phyloP scores from a whole-genome alignment of 2,113 vertebrate species.

The Colossoma macropomum region DNA sequence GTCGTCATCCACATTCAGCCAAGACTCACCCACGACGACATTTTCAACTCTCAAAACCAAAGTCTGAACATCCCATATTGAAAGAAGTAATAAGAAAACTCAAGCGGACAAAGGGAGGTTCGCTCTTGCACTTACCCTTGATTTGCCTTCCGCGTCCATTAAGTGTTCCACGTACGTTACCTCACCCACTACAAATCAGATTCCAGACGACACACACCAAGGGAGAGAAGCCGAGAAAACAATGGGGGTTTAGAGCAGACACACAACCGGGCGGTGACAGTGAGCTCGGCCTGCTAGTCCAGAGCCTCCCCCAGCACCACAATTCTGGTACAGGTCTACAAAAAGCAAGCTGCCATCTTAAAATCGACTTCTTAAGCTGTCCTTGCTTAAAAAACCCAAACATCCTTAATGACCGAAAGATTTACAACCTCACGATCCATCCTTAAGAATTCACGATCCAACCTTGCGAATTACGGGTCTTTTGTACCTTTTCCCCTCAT shows the following conservation, averaged over 20 bases:
- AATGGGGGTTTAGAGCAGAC: constrained; percentile 99
- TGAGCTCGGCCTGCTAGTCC: constrained; percentile 92
- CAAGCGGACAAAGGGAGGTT: constrained; percentile 80
- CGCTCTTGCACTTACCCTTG: constrained; percentile 99
- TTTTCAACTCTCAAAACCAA: constrained; percentile 64
- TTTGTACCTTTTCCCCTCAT: constrained; percentile 54
- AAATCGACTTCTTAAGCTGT: constrained; percentile 74
- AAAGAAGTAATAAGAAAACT: constrained; percentile 69
- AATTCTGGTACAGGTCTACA: constrained; percentile 96
- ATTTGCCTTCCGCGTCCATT: constrained; percentile 99
- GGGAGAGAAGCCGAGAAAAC: constrained; percentile 99
- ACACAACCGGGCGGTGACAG: constrained; percentile 90
- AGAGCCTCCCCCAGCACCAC: constrained; percentile 88
- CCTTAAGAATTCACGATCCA: constrained; percentile 49
- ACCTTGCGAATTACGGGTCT: constrained; percentile 53
- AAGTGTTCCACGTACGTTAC: constrained; percentile 99
- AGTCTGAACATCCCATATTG: constrained; percentile 71
- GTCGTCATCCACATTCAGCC: constrained; percentile 62
- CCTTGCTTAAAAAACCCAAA: constrained; percentile 68
- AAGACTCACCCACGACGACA: constrained; percentile 65
- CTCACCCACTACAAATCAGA: constrained; percentile 99
- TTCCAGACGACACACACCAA: constrained; percentile 99
- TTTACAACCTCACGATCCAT: constrained; percentile 56
- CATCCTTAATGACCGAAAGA: constrained; percentile 68
- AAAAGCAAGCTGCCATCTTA: constrained; percentile 75